Base-by-base conservation (phyloP, 1,140 invertebrate species). In the Drosophila saltans region DNA sequence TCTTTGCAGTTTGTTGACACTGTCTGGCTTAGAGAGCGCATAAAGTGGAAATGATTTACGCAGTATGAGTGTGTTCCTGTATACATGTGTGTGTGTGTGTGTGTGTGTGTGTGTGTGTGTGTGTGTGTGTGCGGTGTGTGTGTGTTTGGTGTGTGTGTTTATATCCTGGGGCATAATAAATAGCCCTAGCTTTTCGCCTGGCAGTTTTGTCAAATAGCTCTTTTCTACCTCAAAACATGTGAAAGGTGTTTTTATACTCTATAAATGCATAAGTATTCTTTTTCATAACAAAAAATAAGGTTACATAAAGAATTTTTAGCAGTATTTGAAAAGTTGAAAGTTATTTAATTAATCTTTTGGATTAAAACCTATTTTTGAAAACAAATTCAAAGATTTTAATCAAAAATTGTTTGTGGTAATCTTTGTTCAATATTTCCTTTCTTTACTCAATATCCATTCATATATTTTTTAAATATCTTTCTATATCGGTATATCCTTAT, bases 1-100 rank as follows among this genome's bases (percentile, higher is more conserved):
- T 57, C 69, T 76, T 68, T 85, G 75, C 83, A 88, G 83, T 83
- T 86, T 86, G 83, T 89, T 86, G 83, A 86, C 83, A 89, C 85
- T 86, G 84, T 80, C 83, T 80, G 80, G 83, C 83, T 86, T 86
- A 86, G 69, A 83, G 80, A 73, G 80, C 80, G 83, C 83, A 86
- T 88, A 83, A 80, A 86, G 83, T 83, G 84, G 83, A 86, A 86
- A 86, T 88, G 83, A 86, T 86, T 86, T 86, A 86, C 83, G 80
- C 83, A 86, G 80, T 88, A 71, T 79, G 79, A 55, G 59, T 43
- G 65, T 48, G 21, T 26, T 24, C 16, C 16, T 48, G 6, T 48
- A 48, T 21, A 24, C 24, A 48, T 48, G 41, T 69, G 55, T 59
- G 66, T 41, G 55, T 48, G 61, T 24, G 39, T 64, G 36, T 57